These are phyloP conservation scores for Muscicapa comitata DNA, from an alignment of 2,797 vertebrate species.

Conservation along the genomic window DNA sequence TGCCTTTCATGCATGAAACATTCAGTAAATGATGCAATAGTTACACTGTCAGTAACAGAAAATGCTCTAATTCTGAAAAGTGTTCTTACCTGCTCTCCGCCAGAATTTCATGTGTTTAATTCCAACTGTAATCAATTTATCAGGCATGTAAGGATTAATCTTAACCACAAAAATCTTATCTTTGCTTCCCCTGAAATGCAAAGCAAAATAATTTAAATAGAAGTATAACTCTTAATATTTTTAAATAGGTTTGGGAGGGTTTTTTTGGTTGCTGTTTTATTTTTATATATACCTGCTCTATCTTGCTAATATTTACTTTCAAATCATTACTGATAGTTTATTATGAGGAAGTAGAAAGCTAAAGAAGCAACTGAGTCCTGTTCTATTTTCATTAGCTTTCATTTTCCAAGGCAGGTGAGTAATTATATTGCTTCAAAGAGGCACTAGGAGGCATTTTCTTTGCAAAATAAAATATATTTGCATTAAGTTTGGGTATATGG, in stretches of 20 bases:
- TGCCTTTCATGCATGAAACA: not conserved
- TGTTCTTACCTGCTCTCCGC: slow-evolving; percentile 90
- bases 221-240: not conserved
- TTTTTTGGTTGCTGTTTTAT: not conserved
- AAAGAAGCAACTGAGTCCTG: not conserved
- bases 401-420: not conserved
- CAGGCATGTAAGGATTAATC: slow-evolving; percentile 93
- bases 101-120: slow-evolving; percentile 99
- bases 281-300: not conserved
- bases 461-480: not conserved
- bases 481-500: not conserved
- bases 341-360: not conserved
- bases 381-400: not conserved
- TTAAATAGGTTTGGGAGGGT: fast-evolving
- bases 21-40: not conserved
- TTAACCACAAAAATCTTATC: slow-evolving; percentile 98
- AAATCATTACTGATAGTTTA: not conserved
- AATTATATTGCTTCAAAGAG: not conserved
- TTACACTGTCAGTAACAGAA: not conserved
- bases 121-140: slow-evolving; percentile 96
- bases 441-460: not conserved
- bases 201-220: slow-evolving; percentile 29
- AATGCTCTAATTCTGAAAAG: not conserved
- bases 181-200: slow-evolving; percentile 92
- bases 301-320: not conserved